These are phyloP conservation scores for Danio rerio DNA, from an alignment of 2,113 vertebrate genomes.

Conservation along the genomic window GRCz12tu NC_133196.1:22241501-22242000, in stretches of 20 bases:
- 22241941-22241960: constrained; percentile 85
- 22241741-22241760: constrained; percentile 86
- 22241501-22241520: constrained; percentile 85
- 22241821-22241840: constrained; percentile 74
- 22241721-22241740: constrained; percentile 86
- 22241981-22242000: constrained; percentile 88
- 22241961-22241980: constrained; percentile 86
- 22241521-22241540: constrained; percentile 88
- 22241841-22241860: background rate
- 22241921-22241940: constrained; percentile 83
- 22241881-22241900: no score
- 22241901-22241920: constrained; percentile 75
- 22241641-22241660: no score
- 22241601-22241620: no score
- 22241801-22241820: constrained; percentile 81
- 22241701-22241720: constrained; percentile 86
- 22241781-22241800: constrained; percentile 82
- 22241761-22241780: constrained; percentile 86
- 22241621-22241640: no score
- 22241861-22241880: no score
- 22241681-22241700: constrained; percentile 86
- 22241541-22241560: constrained; percentile 61
- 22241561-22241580: background rate
- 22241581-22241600: no score
- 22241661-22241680: constrained; percentile 74